phyloP scores from a whole-genome alignment of 2,888 invertebrate species.

The Autographa pulchrina region DNA sequence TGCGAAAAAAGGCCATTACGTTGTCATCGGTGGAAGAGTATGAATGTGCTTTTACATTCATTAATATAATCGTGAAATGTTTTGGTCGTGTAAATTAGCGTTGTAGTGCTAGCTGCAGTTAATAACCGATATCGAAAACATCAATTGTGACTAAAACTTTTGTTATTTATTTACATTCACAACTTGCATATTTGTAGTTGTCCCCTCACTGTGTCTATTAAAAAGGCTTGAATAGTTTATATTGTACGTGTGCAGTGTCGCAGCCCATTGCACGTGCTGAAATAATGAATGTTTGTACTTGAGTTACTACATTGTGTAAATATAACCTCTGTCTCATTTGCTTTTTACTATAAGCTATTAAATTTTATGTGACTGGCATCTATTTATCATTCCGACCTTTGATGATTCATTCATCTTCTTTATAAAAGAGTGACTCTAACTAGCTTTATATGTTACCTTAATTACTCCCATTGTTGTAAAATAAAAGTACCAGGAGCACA shows the following conservation, averaged over 20 bases:
- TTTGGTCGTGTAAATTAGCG: conserved; percentile 40
- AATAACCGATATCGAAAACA: conserved; percentile 49
- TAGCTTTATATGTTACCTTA: not conserved
- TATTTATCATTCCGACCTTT: not conserved
- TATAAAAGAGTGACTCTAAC: not conserved
- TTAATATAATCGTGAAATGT: conserved; percentile 40
- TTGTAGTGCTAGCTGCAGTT: conserved; percentile 42
- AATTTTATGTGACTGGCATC: not conserved
- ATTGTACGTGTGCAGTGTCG: not conserved
- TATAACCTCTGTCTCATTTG: not conserved
- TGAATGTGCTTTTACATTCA: conserved; percentile 51
- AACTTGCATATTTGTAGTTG: conserved; percentile 26
- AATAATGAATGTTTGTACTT: not conserved
- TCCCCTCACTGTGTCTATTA: conserved; percentile 30
- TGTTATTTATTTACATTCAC: conserved; percentile 48
- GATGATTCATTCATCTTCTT: not conserved
- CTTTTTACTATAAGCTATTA: not conserved
- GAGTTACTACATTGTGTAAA: not conserved
- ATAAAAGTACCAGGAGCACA: conserved; percentile 41
- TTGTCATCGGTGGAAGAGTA: conserved; percentile 53
- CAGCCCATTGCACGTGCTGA: not conserved
- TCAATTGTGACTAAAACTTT: conserved; percentile 42
- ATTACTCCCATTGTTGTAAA: conserved; percentile 20
- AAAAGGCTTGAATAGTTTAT: conserved; percentile 5
- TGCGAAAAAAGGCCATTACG: conserved; percentile 55